Conservation (phyloP, 2,888 invertebrate species). For the Standfussiana lucernea region DNA sequence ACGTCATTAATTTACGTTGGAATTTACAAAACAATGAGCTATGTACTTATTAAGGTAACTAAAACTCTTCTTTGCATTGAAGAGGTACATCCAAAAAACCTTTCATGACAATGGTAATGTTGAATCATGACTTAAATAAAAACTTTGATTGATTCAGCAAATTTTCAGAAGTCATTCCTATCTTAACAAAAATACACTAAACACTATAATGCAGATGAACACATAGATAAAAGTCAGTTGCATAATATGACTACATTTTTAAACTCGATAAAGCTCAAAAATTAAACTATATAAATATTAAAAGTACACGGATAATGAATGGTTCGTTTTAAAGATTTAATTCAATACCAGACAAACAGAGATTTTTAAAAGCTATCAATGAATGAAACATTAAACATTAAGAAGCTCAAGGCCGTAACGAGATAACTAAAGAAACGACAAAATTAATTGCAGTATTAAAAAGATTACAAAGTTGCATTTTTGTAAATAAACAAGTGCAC, state of each 20-base stretch:
- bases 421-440: not conserved
- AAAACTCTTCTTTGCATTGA: conserved; percentile 20
- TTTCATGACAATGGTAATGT: not conserved
- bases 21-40: conserved; percentile 34
- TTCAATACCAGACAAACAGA: not conserved
- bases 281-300: not conserved
- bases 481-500: conserved; percentile 32
- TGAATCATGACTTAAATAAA: conserved; percentile 12
- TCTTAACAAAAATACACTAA: not conserved
- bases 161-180: not conserved
- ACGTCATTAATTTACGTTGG: conserved; percentile 52
- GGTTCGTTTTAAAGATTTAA: not conserved
- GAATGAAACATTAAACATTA: not conserved
- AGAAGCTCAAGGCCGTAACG: not conserved
- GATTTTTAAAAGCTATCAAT: not conserved
- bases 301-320: too few relatives aligned
- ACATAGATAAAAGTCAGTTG: not conserved
- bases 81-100: not conserved
- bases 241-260: not conserved
- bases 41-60: conserved; percentile 16
- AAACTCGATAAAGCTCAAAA: not conserved
- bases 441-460: not conserved
- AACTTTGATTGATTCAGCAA: not conserved
- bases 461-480: conserved; percentile 15
- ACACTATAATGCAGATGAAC: not conserved